Base-by-base conservation (phyloP, 2,113 vertebrate species). In the Struthio camelus region DNA sequence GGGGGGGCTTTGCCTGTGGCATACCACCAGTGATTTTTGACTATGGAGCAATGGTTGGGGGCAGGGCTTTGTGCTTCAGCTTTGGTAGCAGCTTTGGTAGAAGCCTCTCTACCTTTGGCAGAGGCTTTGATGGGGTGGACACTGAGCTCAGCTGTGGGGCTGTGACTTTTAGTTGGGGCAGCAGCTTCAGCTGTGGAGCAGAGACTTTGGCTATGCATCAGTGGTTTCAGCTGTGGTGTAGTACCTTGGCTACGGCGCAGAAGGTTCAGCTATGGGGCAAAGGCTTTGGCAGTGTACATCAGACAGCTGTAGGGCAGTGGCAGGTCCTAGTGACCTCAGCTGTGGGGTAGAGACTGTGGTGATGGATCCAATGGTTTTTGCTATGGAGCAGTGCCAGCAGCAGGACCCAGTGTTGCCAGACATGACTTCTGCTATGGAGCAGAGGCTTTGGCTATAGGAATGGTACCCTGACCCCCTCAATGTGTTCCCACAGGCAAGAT, bases 401-500 rank as follows among this genome's bases (percentile, higher is more conserved):
- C 75, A 54, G 56, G 61, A 62, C 34, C 8, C 24, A 0, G 0
- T 34, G 50, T 73, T 16, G 44, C 28, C 73, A 14, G 10, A n/a
- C 46, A 54, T 25, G 59, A 18, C 32, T 48, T 17, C 50, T 75
- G 65, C 61, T 6, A 14, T 27, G 50, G 24, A 27, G 59, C 27
- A 23, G 51, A 59, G 42, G 36, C 64, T 76, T 19, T n/a, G 85
- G 38, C n/a, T 85, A 2, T 27, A 38, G 14, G 61, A 22, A 16
- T 1, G 6, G 23, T 44, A 16, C 40, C 67, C 76, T 90, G 44
- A 95, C 12, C 30, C 14, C 7, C 1, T 5, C 2, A 54, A 0
- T 42, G 28, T 94, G 48, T 95, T 72, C 72, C 73, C 83, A 28
- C 84, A 97, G 95, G 84, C 56, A 48, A 51, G 65, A 96, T 97